phyloP scores from a whole-genome alignment of 2,797 vertebrate genomes.

The Anas acuta region DNA sequence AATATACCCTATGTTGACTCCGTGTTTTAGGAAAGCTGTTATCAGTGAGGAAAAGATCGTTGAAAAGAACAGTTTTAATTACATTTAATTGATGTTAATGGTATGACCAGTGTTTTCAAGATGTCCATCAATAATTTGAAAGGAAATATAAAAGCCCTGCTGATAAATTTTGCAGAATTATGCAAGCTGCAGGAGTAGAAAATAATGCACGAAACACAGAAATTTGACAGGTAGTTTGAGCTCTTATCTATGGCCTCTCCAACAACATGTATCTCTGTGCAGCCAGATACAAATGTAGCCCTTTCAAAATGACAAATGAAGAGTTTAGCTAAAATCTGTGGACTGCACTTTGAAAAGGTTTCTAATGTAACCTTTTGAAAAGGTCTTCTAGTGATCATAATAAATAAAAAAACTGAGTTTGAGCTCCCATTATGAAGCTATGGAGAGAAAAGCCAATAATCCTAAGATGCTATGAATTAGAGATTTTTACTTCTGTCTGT shows the following conservation, averaged over 20 bases:
- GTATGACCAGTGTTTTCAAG: background rate
- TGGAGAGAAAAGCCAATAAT: background rate
- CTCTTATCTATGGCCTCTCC: background rate
- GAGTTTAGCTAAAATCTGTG: background rate
- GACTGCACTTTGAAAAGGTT: background rate
- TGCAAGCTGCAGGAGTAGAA: background rate
- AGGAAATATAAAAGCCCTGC: background rate
- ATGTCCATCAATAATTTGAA: background rate
- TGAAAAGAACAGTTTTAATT: background rate
- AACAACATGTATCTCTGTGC: accelerated
- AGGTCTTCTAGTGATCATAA: background rate
- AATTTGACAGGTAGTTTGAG: background rate
- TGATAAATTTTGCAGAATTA: background rate
- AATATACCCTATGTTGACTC: background rate
- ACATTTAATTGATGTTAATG: background rate
- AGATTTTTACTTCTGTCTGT: background rate
- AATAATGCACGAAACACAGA: background rate
- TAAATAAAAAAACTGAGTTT: background rate
- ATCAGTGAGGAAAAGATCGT: background rate
- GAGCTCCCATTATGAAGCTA: background rate
- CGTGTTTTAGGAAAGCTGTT: background rate
- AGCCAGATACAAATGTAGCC: background rate
- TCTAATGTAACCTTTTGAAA: background rate
- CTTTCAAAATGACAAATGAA: background rate
- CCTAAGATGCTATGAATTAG: background rate